Conservation (phyloP, 2,888 invertebrate species). For the Dryobotodes eremita region DNA sequence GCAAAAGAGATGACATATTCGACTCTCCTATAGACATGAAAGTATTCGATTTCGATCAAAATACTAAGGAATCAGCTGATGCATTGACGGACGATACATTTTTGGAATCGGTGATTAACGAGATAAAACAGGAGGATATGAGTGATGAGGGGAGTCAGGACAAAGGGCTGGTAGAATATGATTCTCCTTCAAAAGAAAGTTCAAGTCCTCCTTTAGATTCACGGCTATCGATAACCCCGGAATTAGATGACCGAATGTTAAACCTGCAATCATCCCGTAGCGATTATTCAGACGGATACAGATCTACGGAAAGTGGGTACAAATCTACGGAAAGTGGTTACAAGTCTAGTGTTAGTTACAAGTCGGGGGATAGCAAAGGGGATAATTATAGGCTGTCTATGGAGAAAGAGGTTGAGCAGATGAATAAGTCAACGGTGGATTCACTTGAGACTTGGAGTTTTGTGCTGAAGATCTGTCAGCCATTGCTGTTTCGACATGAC, state of each 20-base stretch:
- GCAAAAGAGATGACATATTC: conserved; percentile 69
- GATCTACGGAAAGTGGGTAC: conserved; percentile 68
- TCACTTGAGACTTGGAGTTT: conserved; percentile 88
- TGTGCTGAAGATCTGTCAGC: conserved; percentile 87
- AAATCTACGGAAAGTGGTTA: conserved; percentile 70
- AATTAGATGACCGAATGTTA: conserved; percentile 77
- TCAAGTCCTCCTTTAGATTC: conserved; percentile 62
- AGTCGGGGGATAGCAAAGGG: conserved; percentile 59
- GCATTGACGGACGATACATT: conserved; percentile 84
- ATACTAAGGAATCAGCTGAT: conserved; percentile 76
- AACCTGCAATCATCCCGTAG: conserved; percentile 65
- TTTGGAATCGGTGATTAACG: conserved; percentile 87
- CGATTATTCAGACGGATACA: conserved; percentile 67
- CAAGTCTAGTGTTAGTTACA: conserved; percentile 60
- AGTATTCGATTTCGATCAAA: conserved; percentile 74
- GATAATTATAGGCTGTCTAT: conserved; percentile 74
- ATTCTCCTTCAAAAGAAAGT: conserved; percentile 81
- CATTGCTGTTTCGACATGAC: conserved; percentile 86
- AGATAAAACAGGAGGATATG: conserved; percentile 85
- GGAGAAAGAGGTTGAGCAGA: conserved; percentile 79
- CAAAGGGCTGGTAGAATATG: conserved; percentile 86
- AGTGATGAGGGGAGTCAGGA: conserved; percentile 83
- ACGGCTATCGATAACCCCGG: conserved; percentile 81
- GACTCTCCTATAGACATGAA: conserved; percentile 76
- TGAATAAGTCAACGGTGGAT: conserved; percentile 81